Base-by-base conservation (phyloP, 2,113 vertebrate species). In the Silurus glanis region DNA sequence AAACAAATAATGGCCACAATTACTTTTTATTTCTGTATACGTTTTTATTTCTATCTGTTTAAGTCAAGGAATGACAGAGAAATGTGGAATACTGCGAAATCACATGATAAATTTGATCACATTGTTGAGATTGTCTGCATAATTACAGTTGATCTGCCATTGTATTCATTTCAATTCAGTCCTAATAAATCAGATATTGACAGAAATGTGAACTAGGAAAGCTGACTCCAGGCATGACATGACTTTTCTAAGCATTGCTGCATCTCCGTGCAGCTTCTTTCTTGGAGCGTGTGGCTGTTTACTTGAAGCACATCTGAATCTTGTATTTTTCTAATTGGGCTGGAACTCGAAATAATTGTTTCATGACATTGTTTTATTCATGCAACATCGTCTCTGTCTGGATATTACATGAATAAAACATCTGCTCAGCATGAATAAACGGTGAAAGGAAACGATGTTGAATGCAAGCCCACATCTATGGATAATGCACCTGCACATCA, bases 381-480 rank as follows among this genome's bases (percentile, higher is more conserved):
- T 82, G 85, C 79, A 16, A 75, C 79, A 76, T 76, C 13, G 28
- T 14, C n/a, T 47, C 58, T 14, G 58, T 67, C 74, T 62, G 21
- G 47, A 82, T 74, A 86, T 74, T 28, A 47, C 66, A 86, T 86
- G 85, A 86, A 86, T 86, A 83, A 87, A 76, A 87, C 85, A 87
- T 87, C 51, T 25, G 85, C 69, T 56, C 47, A 62, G 53, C 79
- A 82, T 76, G 80, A 87, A 87, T 83, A 87, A 66, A 83, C 58
- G 47, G 49, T 66, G 71, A 83, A 83, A 55, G 85, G 47, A 66
- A 83, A 75, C 47, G 51, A 80, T 80, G 37, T 37, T 75, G 64
- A 82, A 74, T 62, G 37, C 56, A 49, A 62, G 28, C 49, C 25
- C 17, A 47, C 80, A 76, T 78, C 71, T 55, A 83, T 37, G 85